Base-by-base conservation (phyloP, 2,113 vertebrate species). In the Equus quagga region DNA sequence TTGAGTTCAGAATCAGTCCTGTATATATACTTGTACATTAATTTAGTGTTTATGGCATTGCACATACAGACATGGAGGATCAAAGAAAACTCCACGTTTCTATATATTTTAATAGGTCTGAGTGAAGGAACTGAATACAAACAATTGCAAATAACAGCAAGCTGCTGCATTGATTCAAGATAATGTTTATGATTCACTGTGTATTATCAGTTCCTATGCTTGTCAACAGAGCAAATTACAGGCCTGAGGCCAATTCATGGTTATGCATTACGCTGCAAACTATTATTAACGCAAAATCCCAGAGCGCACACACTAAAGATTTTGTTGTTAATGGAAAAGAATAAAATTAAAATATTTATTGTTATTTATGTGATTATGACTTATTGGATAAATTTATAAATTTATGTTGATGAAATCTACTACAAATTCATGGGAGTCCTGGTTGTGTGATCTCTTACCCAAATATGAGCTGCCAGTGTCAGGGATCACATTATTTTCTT, bases 221-320 rank as follows among this genome's bases (percentile, higher is more conserved):
- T 96, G 56, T 96, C 91, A 95, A 79, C 62, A 93, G 33, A 97
- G 64, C 41, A 98, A 87, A 90, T 95, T 83, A 88, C 24, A 93
- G 72, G 24, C 80, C 69, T 80, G 19, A 83, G 51, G 87, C 28
- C 78, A 90, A 84, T 75, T 87, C 70, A 83, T 87, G 36, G 44
- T 70, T 96, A 75, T 92, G 58, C 17, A 93, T 97, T 79, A 88
- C 6, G 94, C 49, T 56, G 1, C 19, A 78, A 21, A 46, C 15
- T n/a, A n/a, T 73, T 82, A 85, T 80, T 92, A 97, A 90, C 84
- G n/a, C 11, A 76, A 84, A 91, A 81, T 72, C 90, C 33, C 15
- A 78, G 36, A 86, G 60, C 86, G 24, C 5, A 76, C 11, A 81
- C 19, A 85, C 4, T 92, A 76, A 31, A 84, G 8, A 91, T 92